Evolutionary conservation across 2,888 invertebrate genomes (phyloP), one percentile per base, ranked within the genome.

Genomic region (Perizoma affinitatum): DNA sequence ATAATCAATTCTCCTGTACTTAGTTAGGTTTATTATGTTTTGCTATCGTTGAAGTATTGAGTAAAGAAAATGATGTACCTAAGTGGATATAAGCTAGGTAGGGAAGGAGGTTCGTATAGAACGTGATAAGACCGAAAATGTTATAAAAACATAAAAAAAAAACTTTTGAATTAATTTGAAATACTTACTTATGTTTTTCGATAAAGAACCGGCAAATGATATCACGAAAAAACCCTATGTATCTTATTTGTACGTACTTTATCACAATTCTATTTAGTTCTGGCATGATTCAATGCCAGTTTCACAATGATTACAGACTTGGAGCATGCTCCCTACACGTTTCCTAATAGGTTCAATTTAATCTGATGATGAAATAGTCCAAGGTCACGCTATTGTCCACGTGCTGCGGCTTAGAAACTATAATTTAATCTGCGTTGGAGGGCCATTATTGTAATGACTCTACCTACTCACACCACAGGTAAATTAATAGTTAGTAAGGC

Each of bases 301-400:
- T 62, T 58, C 63, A 63, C 62, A 62, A 62, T 58, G 54, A 55
- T 58, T 62, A 54, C 51, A 35, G 46, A 34, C 44, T 47, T 42
- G 43, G 35, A 40, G 36, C 51, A 48, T 43, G 56, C 49, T 52
- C 52, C 55, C 49, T 6, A 53, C 47, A 42, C 40, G 59, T 47
- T 54, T 61, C 49, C 41, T 62, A 58, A 47, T 58, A 52, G 50
- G 11, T 47, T 55, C 55, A 45, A 63, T 58, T 58, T 45, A 56
- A 56, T 51, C 57, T 50, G 54, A 63, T 63, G 63, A 63, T 52
- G 63, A 63, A 63, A 63, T 63, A 59, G 63, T 47, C 52, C 61
- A 65, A 61, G 63, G 65, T 61, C 66, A 66, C 57, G 36, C 53
- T 10, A 52, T 61, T 57, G 49, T 64, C 61, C 64, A 66, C 61